phyloP scores from a whole-genome alignment of 2,888 invertebrate species.

The Frankliniella intonsa region DNA sequence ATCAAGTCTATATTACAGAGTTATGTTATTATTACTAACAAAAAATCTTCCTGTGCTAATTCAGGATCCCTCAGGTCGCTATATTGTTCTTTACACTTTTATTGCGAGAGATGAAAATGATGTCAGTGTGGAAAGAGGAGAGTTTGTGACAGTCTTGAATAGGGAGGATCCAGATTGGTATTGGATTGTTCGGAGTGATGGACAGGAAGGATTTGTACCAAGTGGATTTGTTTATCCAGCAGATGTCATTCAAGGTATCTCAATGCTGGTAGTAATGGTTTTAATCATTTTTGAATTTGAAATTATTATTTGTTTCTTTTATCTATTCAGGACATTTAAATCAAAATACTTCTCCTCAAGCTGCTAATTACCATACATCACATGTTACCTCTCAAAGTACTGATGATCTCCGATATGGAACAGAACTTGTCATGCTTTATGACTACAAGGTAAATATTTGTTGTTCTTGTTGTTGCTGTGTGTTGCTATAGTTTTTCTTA shows the following conservation, averaged over 20 bases:
- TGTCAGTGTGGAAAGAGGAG: slow-evolving; percentile 86
- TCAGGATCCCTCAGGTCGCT: slow-evolving; percentile 81
- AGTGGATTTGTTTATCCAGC: slow-evolving; percentile 91
- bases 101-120: slow-evolving; percentile 91
- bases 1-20: neutral
- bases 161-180: slow-evolving; percentile 95
- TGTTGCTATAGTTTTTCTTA: neutral
- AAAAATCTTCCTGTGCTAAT: slow-evolving; percentile 31
- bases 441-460: slow-evolving; percentile 71
- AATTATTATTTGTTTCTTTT: slow-evolving; percentile 32
- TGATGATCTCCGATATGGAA: slow-evolving; percentile 74
- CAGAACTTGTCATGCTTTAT: slow-evolving; percentile 88
- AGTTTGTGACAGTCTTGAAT: slow-evolving; percentile 93
- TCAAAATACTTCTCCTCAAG: slow-evolving; percentile 41
- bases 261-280: neutral
- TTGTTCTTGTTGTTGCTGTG: slow-evolving; percentile 6
- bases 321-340: slow-evolving; percentile 48
- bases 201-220: slow-evolving; percentile 93
- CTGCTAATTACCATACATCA: slow-evolving; percentile 33
- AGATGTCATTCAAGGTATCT: slow-evolving; percentile 61
- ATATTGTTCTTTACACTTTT: slow-evolving; percentile 89
- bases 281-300: neutral
- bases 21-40: slow-evolving; percentile 1
- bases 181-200: slow-evolving; percentile 89
- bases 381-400: slow-evolving; percentile 40